Evolutionary conservation across 2,797 vertebrate species (phyloP).

Genomic region (Myripristis murdjan): DNA sequence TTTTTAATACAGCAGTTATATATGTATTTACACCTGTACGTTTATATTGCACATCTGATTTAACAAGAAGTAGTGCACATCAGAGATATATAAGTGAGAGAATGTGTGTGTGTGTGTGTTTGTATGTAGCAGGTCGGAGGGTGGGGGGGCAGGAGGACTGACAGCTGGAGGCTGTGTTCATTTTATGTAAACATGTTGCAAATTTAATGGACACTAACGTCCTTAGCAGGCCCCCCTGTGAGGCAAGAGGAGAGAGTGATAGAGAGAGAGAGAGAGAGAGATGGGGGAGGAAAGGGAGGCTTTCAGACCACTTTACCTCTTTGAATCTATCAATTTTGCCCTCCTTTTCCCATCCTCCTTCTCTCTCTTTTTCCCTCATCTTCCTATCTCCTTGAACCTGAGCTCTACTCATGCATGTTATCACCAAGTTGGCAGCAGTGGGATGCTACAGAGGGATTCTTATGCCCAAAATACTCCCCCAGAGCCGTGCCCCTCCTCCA

Average conservation of each 20-base stretch:
- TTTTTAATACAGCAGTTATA: no score
- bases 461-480: slow-evolving; percentile 59
- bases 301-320: slow-evolving; percentile 79
- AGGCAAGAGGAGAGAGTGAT: slow-evolving; percentile 25
- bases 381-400: slow-evolving; percentile 72
- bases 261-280: background rate
- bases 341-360: slow-evolving; percentile 54
- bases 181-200: slow-evolving; percentile 78
- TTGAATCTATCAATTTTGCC: slow-evolving; percentile 71
- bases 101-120: no score
- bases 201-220: slow-evolving; percentile 76
- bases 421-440: slow-evolving; percentile 76
- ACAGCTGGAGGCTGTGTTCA: slow-evolving; percentile 46
- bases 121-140: slow-evolving; percentile 44
- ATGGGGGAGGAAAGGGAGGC: slow-evolving; percentile 58
- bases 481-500: slow-evolving; percentile 51
- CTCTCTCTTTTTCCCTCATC: slow-evolving; percentile 53
- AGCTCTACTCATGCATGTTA: slow-evolving; percentile 79
- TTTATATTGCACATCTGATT: no score
- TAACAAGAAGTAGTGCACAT: no score
- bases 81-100: no score
- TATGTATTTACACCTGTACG: no score
- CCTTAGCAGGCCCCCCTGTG: slow-evolving; percentile 50
- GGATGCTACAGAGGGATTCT: slow-evolving; percentile 72
- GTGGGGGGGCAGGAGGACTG: slow-evolving; percentile 47